phyloP scores from a whole-genome alignment of 2,888 invertebrate genomes.

The Eilema caniola region DNA sequence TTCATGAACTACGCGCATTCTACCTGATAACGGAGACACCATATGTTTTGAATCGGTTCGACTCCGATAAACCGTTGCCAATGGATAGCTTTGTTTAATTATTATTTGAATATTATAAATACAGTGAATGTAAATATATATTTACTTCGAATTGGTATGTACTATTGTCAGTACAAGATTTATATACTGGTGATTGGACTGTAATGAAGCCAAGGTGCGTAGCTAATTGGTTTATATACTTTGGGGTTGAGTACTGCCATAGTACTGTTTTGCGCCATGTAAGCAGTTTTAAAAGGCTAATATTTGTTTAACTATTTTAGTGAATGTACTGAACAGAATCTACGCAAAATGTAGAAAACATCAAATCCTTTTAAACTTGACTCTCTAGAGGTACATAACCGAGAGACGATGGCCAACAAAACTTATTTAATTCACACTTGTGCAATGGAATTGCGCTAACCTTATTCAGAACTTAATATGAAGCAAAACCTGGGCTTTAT shows the following conservation, averaged over 20 bases:
- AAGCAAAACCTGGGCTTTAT: background rate
- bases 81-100: too few relatives aligned
- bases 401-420: conserved; percentile 45
- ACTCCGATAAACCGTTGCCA: too few relatives aligned
- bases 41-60: too few relatives aligned
- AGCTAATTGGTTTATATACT: background rate
- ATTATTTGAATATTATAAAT: too few relatives aligned
- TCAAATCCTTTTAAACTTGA: conserved; percentile 76
- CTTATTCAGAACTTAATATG: conserved; percentile 50
- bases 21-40: too few relatives aligned
- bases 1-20: too few relatives aligned
- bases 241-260: too few relatives aligned
- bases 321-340: conserved; percentile 61
- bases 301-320: conserved; percentile 15
- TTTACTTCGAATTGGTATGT: too few relatives aligned
- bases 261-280: background rate
- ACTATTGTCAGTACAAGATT: too few relatives aligned
- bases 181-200: too few relatives aligned
- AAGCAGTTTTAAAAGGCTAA: background rate
- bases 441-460: conserved; percentile 29
- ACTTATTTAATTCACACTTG: conserved; percentile 51
- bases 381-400: conserved; percentile 70
- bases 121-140: too few relatives aligned
- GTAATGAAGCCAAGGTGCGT: too few relatives aligned
- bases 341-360: conserved; percentile 71